phyloP scores from a whole-genome alignment of 2,797 vertebrate genomes.

The Takifugu rubripes region DNA sequence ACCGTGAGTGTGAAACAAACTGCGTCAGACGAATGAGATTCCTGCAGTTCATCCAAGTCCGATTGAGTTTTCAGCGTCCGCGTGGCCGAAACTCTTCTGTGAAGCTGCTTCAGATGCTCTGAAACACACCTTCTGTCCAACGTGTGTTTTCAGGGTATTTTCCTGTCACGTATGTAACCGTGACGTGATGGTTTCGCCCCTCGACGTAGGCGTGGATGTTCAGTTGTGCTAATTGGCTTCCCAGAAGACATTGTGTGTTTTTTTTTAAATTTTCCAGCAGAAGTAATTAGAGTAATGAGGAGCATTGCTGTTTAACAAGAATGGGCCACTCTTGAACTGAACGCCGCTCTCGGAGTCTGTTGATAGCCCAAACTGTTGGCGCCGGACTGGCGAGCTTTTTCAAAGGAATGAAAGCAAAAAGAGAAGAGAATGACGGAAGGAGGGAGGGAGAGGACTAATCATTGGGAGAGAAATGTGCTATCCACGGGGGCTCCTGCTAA shows the following conservation, averaged over 20 bases:
- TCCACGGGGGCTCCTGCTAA: constrained; percentile 75
- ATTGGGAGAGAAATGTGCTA: constrained; percentile 59
- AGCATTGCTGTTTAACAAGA: constrained; percentile 38
- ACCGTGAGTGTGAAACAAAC: neutral
- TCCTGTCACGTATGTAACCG: neutral
- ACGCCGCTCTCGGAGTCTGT: constrained; percentile 1
- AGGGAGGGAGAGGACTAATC: constrained; percentile 45
- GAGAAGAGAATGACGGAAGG: neutral
- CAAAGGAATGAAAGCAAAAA: constrained; percentile 18
- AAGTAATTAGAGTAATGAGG: constrained; percentile 55
- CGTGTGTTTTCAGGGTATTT: neutral
- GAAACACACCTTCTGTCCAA: neutral
- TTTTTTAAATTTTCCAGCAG: constrained; percentile 34
- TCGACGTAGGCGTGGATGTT: constrained; percentile 29
- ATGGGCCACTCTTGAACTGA: constrained; percentile 6
- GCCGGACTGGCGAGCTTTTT: constrained; percentile 33
- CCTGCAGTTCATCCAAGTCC: neutral
- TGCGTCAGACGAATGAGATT: neutral
- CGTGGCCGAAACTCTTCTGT: too few relatives aligned
- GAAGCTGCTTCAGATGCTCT: too few relatives aligned
- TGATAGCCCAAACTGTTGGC: constrained; percentile 36
- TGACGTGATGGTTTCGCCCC: constrained; percentile 32
- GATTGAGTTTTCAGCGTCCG: too few relatives aligned
- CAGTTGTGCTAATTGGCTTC: constrained; percentile 42
- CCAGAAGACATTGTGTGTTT: constrained; percentile 32